Evolutionary conservation across 1,140 invertebrate genomes (phyloP), one percentile per base, ranked within the genome.

Genomic region (Hormaphis cornu): DNA sequence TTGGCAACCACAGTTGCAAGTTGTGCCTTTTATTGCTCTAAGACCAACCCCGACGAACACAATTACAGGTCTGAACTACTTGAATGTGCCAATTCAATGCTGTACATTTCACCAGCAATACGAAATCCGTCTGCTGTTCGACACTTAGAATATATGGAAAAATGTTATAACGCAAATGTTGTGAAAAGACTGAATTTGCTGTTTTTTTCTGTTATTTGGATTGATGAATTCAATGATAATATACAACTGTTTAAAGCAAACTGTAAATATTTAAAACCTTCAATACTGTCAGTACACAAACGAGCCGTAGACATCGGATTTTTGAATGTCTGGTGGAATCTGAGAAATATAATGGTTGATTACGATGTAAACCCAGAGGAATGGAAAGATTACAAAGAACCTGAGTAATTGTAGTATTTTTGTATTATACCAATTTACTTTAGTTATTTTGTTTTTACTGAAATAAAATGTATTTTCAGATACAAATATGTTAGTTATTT

Each of bases 251-350:
- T 87, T 77, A 85, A 87, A 77, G 82, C 85, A 10, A 82, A 84
- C 28, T 93, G 90, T 77, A 79, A 83, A 40, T 89, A 90, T 74
- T 78, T 89, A 26, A 80, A 85, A 75, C 85, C 88, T 5, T 75
- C 78, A 73, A 84, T 82, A 72, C 61, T 82, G 7, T 84, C 80
- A 35, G 84, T 87, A 74, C 75, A 83, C 70, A 75, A 84, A 73
- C 81, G 85, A 73, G 83, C 91, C 71, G 77, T 91, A 28, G 91
- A 94, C 77, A 76, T 93, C 70, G 91, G 91, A 7, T 83, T 91
- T 73, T 80, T 88, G 75, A 85, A 87, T 69, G 81, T 81, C 69
- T 93, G 88, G 86, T 87, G 86, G 83, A 80, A 86, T 66, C 78
- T 89, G 26, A 81, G 82, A 50, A 81, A 83, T 72, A 85, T 85